Conservation (phyloP, 2,888 invertebrate species). For the Leptopilina syphax region DNA sequence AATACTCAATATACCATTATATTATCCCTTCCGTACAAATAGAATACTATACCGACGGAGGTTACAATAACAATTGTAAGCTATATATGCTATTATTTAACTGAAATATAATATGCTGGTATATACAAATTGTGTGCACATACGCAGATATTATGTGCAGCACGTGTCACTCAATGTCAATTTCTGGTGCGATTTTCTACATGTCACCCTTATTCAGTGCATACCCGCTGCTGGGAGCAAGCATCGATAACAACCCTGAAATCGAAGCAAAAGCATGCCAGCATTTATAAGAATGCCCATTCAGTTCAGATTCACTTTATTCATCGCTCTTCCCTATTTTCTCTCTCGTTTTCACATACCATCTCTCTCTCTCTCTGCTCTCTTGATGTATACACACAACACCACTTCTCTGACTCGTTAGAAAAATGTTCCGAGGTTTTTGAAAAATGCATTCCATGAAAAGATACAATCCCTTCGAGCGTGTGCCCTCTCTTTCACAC, state of each 20-base stretch:
- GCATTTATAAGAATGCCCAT: constrained; percentile 32
- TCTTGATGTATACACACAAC: background rate
- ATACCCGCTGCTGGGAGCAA: constrained; percentile 13
- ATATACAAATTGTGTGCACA: constrained; percentile 8
- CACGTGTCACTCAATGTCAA: constrained; percentile 36
- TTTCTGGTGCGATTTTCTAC: constrained; percentile 22
- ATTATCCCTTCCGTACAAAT: too few species aligned
- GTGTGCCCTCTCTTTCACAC: constrained; percentile 20
- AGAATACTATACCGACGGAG: background rate
- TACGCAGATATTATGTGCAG: constrained; percentile 14
- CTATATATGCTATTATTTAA: background rate
- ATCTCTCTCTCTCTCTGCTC: too few species aligned
- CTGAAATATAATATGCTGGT: background rate
- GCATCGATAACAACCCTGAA: constrained; percentile 35
- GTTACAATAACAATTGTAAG: background rate
- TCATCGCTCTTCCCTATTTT: constrained; percentile 10
- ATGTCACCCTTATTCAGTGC: constrained; percentile 24
- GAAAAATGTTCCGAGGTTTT: constrained; percentile 41
- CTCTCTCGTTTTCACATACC: background rate
- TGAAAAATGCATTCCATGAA: constrained; percentile 53
- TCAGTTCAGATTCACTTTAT: background rate
- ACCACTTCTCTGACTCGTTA: constrained; percentile 31
- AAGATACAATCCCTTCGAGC: constrained; percentile 38
- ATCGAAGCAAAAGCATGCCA: constrained; percentile 24
- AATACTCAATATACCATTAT: too few species aligned